phyloP scores from a whole-genome alignment of 1,140 invertebrate species.

The Drosophila leontia region DNA sequence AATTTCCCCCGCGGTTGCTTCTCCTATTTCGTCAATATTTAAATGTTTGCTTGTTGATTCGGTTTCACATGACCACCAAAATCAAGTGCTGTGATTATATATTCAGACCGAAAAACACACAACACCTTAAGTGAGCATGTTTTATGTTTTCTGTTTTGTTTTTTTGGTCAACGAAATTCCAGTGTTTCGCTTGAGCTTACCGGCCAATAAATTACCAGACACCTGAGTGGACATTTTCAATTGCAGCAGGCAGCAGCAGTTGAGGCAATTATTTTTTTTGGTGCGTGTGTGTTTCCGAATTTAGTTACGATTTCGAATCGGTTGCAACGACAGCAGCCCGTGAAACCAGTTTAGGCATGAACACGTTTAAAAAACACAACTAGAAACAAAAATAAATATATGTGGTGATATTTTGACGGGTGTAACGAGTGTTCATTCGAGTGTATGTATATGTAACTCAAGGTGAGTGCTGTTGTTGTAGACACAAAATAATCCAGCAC shows the following conservation, averaged over 20 bases:
- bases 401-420: conserved; percentile 6
- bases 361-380: conserved; percentile 51
- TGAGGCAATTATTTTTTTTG: conserved; percentile 30
- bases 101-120: conserved; percentile 26
- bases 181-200: conserved; percentile 54
- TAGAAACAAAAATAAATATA: conserved; percentile 26
- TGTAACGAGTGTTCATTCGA: not conserved
- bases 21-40: conserved; percentile 1
- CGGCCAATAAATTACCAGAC: conserved; percentile 77
- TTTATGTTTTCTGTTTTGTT: conserved; percentile 1
- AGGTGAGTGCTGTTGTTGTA: conserved; percentile 31
- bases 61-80: conserved; percentile 41
- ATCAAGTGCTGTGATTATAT: conserved; percentile 60
- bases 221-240: conserved; percentile 78
- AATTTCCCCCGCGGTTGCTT: not conserved
- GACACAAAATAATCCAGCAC: conserved; percentile 22
- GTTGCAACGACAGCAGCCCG: conserved; percentile 22
- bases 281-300: conserved; percentile 50
- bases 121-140: conserved; percentile 39
- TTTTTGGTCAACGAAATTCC: conserved; percentile 33
- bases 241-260: conserved; percentile 22
- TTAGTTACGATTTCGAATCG: conserved; percentile 52
- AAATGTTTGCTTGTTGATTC: conserved; percentile 14
- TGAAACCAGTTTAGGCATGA: conserved; percentile 60
- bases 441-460: conserved; percentile 44